These are phyloP conservation scores for Nixonia krombeini DNA, from an alignment of 1,140 invertebrate species.

Conservation along the genomic window DNA sequence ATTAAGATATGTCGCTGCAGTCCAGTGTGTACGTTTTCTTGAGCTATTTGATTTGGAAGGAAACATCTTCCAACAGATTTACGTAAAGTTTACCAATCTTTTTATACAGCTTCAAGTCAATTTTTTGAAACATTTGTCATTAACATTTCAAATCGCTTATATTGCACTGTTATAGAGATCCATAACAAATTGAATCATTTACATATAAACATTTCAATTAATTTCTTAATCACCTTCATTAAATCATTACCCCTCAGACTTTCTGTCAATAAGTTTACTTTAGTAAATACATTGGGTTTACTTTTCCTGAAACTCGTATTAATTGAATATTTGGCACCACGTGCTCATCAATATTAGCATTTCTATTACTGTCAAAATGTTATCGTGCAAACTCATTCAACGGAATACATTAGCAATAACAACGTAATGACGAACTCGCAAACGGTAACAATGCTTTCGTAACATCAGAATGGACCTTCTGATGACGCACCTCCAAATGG, in stretches of 20 bases:
- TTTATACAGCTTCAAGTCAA: background rate
- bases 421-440: conserved; percentile 48
- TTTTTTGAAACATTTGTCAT: background rate
- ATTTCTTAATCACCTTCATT: too few relatives aligned
- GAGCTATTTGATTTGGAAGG: conserved; percentile 19
- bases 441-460: conserved; percentile 36
- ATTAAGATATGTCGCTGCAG: conserved; percentile 13
- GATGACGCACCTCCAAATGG: conserved; percentile 38
- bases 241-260: too few relatives aligned
- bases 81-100: conserved; percentile 9
- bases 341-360: too few relatives aligned
- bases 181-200: too few relatives aligned
- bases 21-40: conserved; percentile 26
- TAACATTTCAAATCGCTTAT: too few relatives aligned
- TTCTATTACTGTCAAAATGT: too few relatives aligned
- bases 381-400: background rate
- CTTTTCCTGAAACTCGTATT: too few relatives aligned
- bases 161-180: too few relatives aligned
- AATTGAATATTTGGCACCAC: too few relatives aligned
- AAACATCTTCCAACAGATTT: conserved; percentile 24
- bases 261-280: too few relatives aligned
- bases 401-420: conserved; percentile 44
- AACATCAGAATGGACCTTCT: conserved; percentile 37
- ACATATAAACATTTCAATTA: too few relatives aligned
- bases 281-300: too few relatives aligned